phyloP scores from a whole-genome alignment of 1,140 invertebrate species.

The Zophobas morio region DNA sequence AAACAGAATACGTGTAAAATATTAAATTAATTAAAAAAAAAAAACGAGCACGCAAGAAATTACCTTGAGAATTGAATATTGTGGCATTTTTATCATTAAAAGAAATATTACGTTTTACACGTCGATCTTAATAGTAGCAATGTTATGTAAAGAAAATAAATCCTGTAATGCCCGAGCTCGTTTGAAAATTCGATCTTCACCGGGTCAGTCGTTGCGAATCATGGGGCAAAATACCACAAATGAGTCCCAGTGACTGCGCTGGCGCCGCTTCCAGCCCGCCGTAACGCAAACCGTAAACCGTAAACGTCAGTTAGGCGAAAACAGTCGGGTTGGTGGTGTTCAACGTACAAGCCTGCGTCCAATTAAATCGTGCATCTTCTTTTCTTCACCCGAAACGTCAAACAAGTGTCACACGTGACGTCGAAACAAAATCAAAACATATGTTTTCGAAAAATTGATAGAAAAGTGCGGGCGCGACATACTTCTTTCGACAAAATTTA shows the following conservation, averaged over 20 bases:
- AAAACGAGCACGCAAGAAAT: too few relatives aligned
- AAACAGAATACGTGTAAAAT: too few relatives aligned
- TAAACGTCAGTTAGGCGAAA: slow-evolving; percentile 14
- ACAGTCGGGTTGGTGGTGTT: slow-evolving; percentile 10
- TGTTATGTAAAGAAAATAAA: too few relatives aligned
- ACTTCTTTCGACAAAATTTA: slow-evolving; percentile 24
- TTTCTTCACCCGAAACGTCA: slow-evolving; percentile 7
- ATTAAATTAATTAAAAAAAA: too few relatives aligned
- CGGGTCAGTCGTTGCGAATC: background rate
- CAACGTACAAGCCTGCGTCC: background rate
- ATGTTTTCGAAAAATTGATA: slow-evolving; percentile 12
- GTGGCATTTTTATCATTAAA: too few relatives aligned
- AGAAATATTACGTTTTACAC: too few relatives aligned
- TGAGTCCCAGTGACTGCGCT: background rate
- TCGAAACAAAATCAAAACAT: slow-evolving; percentile 22
- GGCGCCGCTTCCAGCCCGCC: slow-evolving; percentile 17
- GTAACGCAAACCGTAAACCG: slow-evolving; percentile 27
- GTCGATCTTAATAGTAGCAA: too few relatives aligned
- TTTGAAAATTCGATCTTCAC: too few relatives aligned
- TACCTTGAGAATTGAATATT: too few relatives aligned
- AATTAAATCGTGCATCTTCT: slow-evolving; percentile 18
- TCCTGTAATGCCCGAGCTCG: too few relatives aligned
- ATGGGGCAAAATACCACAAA: background rate
- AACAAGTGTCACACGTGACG: slow-evolving; percentile 21
- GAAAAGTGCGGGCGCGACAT: slow-evolving; percentile 1